Evolutionary conservation across 1,140 invertebrate genomes (phyloP), one percentile per base, ranked within the genome.

Genomic region (Atta texana): DNA sequence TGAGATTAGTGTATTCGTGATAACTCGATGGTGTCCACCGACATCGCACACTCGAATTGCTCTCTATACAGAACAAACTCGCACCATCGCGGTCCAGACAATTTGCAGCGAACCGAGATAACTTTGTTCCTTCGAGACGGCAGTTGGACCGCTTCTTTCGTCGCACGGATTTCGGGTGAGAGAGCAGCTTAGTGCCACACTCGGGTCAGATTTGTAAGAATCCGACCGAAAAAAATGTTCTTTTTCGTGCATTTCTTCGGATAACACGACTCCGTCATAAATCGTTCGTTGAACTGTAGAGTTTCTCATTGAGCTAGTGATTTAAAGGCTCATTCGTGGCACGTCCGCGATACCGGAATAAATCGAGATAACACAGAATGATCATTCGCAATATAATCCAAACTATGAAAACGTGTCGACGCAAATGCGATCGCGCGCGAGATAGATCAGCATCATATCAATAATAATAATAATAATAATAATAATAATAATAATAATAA

Each of bases 1-100:
- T 86, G 77, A 85, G 76, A 88, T 88, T 88, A 88, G 88, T 72
- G 72, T 77, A 87, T 87, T 72, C 55, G 55, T 49, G 85, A 68
- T 82, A 87, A 85, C 81, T 87, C 71, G 64, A 84, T 28, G 49
- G 85, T 57, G 39, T 77, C 49, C 63, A 57, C 64, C 64, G 76
- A 57, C 74, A 21, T 87, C 55, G 61, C 55, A 76, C 61, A 44
- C 53, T 61, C 77, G 18, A 28, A n/a, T 21, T 39, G 6, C 59
- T 55, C 18, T 51, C 12, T 28, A 14, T 28, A 69, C 6, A 51
- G 71, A 18, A 59, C 55, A 18, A 49, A 34, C 24, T n/a, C 21
- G 31, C 80, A 4, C 64, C 66, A 24, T 59, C 78, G 18, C 14
- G 44, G 49, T 57, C 55, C 49, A 66, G 44, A 16, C 85, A 86